phyloP scores from a whole-genome alignment of 2,888 invertebrate genomes.

The Sinodicranocentrus sp. region DNA sequence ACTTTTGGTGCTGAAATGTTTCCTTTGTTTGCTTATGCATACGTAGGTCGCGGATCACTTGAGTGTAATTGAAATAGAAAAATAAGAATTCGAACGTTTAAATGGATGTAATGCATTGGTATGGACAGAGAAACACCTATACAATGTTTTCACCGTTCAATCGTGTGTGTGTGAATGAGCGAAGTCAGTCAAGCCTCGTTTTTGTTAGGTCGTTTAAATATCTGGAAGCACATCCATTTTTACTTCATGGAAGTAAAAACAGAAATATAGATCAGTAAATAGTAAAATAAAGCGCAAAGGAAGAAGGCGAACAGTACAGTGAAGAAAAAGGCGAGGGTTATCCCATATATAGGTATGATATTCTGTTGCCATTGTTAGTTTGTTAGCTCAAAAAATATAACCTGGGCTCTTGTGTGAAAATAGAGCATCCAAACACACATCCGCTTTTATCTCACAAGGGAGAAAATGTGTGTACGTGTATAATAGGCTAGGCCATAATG shows the following conservation, averaged over 20 bases:
- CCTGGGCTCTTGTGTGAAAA: slow-evolving; percentile 40
- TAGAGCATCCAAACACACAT: slow-evolving; percentile 17
- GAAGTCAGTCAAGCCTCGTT: too few species aligned
- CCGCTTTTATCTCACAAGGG: slow-evolving; percentile 14
- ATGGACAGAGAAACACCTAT: too few species aligned
- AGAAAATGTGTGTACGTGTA: slow-evolving; percentile 19
- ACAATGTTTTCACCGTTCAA: too few species aligned
- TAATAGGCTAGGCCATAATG: slow-evolving; percentile 64
- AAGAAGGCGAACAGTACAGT: slow-evolving; percentile 33
- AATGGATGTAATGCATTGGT: too few species aligned
- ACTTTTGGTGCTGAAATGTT: slow-evolving; percentile 43
- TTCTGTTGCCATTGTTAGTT: slow-evolving; percentile 1
- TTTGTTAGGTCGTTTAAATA: too few species aligned
- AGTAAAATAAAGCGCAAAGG: neutral
- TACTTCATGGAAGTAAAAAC: neutral
- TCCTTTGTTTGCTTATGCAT: slow-evolving; percentile 17
- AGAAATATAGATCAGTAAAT: slow-evolving; percentile 51
- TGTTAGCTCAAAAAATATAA: slow-evolving; percentile 28
- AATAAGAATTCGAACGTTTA: too few species aligned
- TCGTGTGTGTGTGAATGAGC: too few species aligned
- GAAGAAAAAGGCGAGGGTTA: slow-evolving; percentile 22
- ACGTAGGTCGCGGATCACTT: slow-evolving; percentile 62
- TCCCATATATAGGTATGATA: neutral
- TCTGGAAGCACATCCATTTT: too few species aligned
- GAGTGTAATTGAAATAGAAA: slow-evolving; percentile 37